Percentiles rank a stretch among this genome's conserved stretches.
These are phyloP conservation scores for Sussaba pulchella DNA, from an alignment of 2,888 invertebrate species.

Conservation along the genomic window DNA sequence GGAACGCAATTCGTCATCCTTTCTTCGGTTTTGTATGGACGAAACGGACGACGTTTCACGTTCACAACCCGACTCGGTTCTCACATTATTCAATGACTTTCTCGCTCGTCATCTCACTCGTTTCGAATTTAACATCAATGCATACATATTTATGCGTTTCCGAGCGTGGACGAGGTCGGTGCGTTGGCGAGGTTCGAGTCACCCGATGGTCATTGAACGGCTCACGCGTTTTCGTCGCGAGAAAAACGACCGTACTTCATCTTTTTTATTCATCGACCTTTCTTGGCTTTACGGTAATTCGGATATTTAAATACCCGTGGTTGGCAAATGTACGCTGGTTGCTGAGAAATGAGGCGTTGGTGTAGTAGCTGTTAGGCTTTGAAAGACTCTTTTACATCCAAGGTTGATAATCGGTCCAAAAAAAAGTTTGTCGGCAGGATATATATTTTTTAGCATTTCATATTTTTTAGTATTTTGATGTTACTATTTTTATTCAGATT, in stretches of 20 bases:
- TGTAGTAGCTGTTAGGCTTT: no score
- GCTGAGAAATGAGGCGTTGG: no score
- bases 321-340: no score
- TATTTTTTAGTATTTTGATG: no score
- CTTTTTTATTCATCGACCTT: slow-evolving; percentile 20
- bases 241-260: slow-evolving; percentile 45
- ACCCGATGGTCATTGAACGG: slow-evolving; percentile 16
- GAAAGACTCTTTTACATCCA: no score
- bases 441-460: no score
- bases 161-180: slow-evolving; percentile 12
- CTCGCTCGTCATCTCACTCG: no score
- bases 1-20: slow-evolving; percentile 39
- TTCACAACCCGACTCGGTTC: slow-evolving; percentile 11
- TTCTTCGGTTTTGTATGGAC: slow-evolving; percentile 5
- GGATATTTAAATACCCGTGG: slow-evolving; percentile 56
- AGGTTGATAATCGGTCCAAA: no score
- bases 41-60: slow-evolving; percentile 27
- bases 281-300: slow-evolving; percentile 45
- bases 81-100: slow-evolving; percentile 5
- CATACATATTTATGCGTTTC: slow-evolving; percentile 35
- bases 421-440: no score
- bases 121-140: slow-evolving; percentile 41
- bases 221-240: slow-evolving; percentile 18
- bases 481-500: no score
- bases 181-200: slow-evolving; percentile 15